phyloP scores from a whole-genome alignment of 2,113 vertebrate genomes.

The Synchiropus splendidus region DNA sequence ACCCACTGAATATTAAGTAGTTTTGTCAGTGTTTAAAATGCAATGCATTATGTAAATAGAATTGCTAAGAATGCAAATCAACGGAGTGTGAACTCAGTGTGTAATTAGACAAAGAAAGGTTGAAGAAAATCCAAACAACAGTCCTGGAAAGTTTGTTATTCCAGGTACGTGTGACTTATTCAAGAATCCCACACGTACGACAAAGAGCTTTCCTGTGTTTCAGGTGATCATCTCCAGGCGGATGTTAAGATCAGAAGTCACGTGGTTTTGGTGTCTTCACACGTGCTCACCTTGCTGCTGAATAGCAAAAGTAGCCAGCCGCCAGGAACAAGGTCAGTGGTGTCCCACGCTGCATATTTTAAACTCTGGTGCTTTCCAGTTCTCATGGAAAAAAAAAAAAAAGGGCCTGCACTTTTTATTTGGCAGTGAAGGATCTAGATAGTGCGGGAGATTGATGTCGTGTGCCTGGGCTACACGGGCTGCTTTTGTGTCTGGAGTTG shows the following conservation, averaged over 20 bases:
- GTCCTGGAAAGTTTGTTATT: too few relatives aligned
- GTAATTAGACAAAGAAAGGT: slow-evolving; percentile 73
- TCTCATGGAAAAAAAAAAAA: slow-evolving; percentile 17
- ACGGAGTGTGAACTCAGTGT: slow-evolving; percentile 70
- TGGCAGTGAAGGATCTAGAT: slow-evolving; percentile 26
- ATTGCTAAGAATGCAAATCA: slow-evolving; percentile 82
- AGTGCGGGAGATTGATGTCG: slow-evolving; percentile 54
- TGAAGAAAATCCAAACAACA: slow-evolving; percentile 58
- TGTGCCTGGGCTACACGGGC: slow-evolving; percentile 34
- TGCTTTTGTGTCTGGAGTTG: slow-evolving; percentile 53
- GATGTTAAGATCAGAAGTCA: too few relatives aligned
- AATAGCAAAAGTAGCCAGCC: slow-evolving; percentile 2
- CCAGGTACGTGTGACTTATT: too few relatives aligned
- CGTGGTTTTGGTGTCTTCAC: not conserved
- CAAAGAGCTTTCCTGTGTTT: too few relatives aligned
- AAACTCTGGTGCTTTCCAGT: slow-evolving; percentile 21
- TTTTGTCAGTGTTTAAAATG: slow-evolving; percentile 83
- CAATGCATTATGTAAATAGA: slow-evolving; percentile 86
- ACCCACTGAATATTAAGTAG: slow-evolving; percentile 83
- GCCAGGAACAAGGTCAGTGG: slow-evolving; percentile 13
- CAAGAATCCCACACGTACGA: too few relatives aligned
- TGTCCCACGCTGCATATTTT: slow-evolving; percentile 18
- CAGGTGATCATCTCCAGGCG: too few relatives aligned
- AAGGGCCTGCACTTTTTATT: slow-evolving; percentile 35
- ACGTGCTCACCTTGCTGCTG: not conserved